These are phyloP conservation scores for Carlito syrichta DNA, from an alignment of 2,113 vertebrate species.

Conservation along the genomic window DNA sequence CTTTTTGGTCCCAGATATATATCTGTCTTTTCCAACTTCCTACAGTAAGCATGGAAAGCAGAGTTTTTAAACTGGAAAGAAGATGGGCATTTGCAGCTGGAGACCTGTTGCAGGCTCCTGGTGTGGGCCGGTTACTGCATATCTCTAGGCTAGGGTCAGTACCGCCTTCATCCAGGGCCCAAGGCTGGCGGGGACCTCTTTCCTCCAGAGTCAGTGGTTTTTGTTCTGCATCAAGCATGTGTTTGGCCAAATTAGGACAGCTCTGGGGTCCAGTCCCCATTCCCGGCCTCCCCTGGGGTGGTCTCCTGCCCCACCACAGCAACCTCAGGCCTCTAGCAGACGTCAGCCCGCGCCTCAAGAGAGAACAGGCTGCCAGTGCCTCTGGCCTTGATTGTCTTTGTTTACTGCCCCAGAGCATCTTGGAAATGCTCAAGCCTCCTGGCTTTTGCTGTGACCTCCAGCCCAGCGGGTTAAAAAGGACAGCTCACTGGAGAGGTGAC, in stretches of 20 bases:
- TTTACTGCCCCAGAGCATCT: neutral
- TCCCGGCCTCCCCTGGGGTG: neutral
- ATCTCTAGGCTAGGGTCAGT: neutral
- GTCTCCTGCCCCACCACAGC: neutral
- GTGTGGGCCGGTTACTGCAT: neutral
- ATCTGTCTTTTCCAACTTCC: neutral
- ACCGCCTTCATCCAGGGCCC: accelerated
- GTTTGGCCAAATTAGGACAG: neutral
- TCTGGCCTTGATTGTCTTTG: neutral
- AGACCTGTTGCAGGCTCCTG: neutral
- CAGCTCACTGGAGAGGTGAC: neutral
- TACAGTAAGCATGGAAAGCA: neutral
- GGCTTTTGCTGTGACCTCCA: neutral
- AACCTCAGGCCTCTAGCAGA: neutral
- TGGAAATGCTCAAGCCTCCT: neutral
- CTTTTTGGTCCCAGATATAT: neutral
- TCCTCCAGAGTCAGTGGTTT: neutral
- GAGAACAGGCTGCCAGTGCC: neutral
- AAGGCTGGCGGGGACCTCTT: neutral
- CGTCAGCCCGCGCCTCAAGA: neutral
- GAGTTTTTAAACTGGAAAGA: neutral
- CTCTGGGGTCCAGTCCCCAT: neutral
- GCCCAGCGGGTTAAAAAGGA: neutral
- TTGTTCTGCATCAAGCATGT: neutral
- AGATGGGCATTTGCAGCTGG: neutral